Conservation (phyloP, 1,140 invertebrate genomes). For the Drepana arcuata region DNA sequence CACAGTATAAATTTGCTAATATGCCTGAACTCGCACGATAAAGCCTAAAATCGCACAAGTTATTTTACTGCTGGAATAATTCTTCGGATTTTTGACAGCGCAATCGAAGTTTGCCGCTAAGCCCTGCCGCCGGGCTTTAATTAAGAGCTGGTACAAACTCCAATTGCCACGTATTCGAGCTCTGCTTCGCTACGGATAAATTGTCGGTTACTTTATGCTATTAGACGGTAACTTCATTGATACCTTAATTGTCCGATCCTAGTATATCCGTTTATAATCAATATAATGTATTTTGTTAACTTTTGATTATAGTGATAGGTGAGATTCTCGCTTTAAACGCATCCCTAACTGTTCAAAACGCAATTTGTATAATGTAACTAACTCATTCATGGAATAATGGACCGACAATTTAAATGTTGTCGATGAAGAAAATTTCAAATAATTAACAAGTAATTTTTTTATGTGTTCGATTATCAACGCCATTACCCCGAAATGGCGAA, state of each 20-base stretch:
- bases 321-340: too few relatives aligned
- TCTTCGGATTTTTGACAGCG: constrained; percentile 53
- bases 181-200: constrained; percentile 18
- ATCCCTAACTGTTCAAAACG: too few relatives aligned
- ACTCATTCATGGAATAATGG: neutral
- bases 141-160: constrained; percentile 50
- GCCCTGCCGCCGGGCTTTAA: constrained; percentile 52
- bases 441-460: neutral
- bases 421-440: neutral
- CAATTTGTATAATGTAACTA: too few relatives aligned
- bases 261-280: constrained; percentile 3
- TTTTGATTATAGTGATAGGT: too few relatives aligned
- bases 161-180: constrained; percentile 28
- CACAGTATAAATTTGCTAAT: constrained; percentile 55
- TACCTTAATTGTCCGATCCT: constrained; percentile 14
- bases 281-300: neutral
- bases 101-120: constrained; percentile 67
- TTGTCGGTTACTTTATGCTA: constrained; percentile 22
- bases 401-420: neutral
- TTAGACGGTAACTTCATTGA: constrained; percentile 22
- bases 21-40: neutral
- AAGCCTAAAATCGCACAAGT: neutral
- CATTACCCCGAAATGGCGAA: constrained; percentile 32
- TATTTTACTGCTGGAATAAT: neutral
- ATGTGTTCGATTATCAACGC: constrained; percentile 28